These are phyloP conservation scores for Pocillopora damicornis DNA, from an alignment of 64 coral and sea anemone species.

Conservation along the genomic window DNA sequence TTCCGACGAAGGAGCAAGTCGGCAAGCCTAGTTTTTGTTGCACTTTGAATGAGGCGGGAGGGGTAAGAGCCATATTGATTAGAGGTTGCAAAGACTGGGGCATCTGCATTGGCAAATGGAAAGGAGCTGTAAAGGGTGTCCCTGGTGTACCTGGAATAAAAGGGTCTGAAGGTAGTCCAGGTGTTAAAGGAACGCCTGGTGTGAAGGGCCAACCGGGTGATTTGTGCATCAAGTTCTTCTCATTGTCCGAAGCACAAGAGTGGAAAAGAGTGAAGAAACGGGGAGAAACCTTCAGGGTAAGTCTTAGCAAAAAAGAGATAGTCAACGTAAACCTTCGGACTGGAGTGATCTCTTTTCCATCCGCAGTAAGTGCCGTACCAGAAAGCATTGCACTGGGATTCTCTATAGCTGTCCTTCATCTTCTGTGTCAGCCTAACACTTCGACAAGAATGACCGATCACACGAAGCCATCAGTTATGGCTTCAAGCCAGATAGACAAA, in stretches of 20 bases:
- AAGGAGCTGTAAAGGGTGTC: constrained; percentile 33
- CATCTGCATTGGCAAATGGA: constrained; percentile 68
- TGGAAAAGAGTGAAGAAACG: not conserved
- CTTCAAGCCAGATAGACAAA: not conserved
- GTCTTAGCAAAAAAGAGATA: not conserved
- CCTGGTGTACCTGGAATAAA: not conserved
- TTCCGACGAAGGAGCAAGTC: constrained; percentile 38
- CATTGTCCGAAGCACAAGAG: not conserved
- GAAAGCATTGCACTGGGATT: constrained; percentile 57
- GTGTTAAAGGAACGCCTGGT: not conserved
- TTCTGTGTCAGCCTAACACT: constrained; percentile 62
- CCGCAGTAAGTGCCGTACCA: constrained; percentile 27
- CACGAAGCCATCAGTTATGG: constrained; percentile 20
- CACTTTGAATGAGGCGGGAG: constrained; percentile 26
- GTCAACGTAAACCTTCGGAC: constrained; percentile 42
- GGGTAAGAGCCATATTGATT: constrained; percentile 66
- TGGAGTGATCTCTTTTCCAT: constrained; percentile 48
- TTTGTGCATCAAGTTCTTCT: constrained; percentile 40
- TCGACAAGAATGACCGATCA: constrained; percentile 8
- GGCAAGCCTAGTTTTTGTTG: not conserved
- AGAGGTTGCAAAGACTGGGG: constrained; percentile 72
- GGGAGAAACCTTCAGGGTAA: constrained; percentile 19
- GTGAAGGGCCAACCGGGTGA: constrained; percentile 38
- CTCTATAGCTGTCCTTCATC: constrained; percentile 54
- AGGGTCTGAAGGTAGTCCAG: not conserved